These are phyloP conservation scores for Acanthochromis polyacanthus DNA, from an alignment of 2,113 vertebrate species.

Conservation along the genomic window DNA sequence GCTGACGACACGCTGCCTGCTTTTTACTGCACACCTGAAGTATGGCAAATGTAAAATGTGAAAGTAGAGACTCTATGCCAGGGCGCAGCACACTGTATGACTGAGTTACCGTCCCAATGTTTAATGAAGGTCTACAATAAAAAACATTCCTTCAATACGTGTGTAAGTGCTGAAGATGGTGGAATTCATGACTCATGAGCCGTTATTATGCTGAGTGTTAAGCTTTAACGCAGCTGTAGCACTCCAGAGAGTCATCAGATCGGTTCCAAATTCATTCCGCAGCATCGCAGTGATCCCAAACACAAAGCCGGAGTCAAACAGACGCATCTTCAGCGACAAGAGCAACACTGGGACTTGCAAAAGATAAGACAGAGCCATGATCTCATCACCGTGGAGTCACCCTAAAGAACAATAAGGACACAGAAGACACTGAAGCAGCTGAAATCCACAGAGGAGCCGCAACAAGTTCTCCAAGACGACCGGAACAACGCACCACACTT, in stretches of 20 bases:
- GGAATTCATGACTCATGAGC: background rate
- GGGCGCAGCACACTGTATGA: background rate
- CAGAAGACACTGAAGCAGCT: too few species aligned
- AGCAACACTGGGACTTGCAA: too few species aligned
- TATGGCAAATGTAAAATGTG: background rate
- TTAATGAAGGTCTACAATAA: background rate
- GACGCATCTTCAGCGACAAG: background rate
- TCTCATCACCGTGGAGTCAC: too few species aligned
- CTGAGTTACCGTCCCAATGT: background rate
- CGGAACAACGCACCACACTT: too few species aligned
- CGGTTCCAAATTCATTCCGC: too few species aligned
- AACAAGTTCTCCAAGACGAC: too few species aligned
- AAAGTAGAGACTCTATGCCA: background rate
- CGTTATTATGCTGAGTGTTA: background rate
- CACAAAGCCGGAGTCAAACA: background rate
- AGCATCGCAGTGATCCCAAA: background rate
- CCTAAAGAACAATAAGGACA: too few species aligned
- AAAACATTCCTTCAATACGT: constrained; percentile 5
- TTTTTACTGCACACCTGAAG: constrained; percentile 3
- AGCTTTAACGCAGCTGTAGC: background rate
- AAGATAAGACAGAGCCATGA: too few species aligned
- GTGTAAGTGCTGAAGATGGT: background rate
- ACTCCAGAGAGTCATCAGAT: background rate
- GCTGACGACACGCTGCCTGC: background rate
- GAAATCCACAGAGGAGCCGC: too few species aligned